Evolutionary conservation across 2,888 invertebrate species (phyloP).

Genomic region (Corbicula japonica): DNA sequence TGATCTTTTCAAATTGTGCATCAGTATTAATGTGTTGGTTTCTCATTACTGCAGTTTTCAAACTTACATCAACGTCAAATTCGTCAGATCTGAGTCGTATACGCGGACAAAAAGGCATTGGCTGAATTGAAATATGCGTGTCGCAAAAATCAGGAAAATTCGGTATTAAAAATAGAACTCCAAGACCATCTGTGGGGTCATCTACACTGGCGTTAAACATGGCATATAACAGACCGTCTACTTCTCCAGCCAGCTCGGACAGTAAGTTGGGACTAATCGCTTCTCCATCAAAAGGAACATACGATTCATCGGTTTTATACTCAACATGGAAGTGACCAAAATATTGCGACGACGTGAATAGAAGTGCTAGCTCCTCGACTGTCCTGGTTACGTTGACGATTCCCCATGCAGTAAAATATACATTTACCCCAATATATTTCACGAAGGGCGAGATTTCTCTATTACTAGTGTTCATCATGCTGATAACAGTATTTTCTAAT

Average conservation of each 20-base stretch:
- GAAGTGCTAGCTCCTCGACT: constrained; percentile 8
- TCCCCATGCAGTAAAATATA: background rate
- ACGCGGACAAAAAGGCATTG: constrained; percentile 21
- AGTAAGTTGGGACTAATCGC: background rate
- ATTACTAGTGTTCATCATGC: background rate
- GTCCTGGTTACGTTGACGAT: constrained; percentile 2
- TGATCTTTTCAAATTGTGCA: no score
- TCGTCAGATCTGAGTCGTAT: background rate
- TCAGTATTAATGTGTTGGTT: no score
- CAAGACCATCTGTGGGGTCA: constrained; percentile 17
- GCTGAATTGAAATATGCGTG: background rate
- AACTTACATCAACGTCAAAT: constrained; percentile 12
- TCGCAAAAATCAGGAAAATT: background rate
- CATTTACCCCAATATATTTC: background rate
- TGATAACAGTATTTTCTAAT: background rate
- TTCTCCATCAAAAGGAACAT: background rate
- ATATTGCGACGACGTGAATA: constrained; percentile 5
- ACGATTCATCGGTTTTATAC: background rate
- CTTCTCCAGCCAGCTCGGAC: no score
- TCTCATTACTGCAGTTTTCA: no score
- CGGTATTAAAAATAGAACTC: background rate
- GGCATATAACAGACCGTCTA: no score
- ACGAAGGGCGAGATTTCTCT: constrained; percentile 5
- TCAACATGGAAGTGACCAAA: constrained; percentile 8
- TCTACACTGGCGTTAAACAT: background rate